phyloP scores from a whole-genome alignment of 2,888 invertebrate genomes.

The Caenorhabditis japonica region DNA sequence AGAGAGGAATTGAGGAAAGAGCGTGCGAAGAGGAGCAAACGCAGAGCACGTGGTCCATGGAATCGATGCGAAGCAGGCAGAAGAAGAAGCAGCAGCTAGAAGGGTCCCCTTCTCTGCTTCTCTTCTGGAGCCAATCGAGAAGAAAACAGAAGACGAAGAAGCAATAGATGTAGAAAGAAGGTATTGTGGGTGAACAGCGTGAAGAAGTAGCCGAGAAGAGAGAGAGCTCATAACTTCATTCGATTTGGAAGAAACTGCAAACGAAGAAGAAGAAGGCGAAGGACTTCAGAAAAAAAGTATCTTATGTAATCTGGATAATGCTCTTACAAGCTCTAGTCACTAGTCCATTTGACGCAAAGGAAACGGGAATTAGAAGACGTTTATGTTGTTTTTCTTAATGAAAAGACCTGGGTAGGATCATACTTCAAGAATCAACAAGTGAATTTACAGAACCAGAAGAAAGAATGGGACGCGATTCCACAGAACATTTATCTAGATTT shows the following conservation, averaged over 20 bases:
- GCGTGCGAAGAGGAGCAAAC: slow-evolving; percentile 17
- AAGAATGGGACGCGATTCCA: too few relatives aligned
- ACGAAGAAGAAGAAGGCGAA: slow-evolving; percentile 1
- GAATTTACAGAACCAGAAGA: too few relatives aligned
- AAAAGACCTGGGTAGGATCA: too few relatives aligned
- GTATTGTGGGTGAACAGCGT: not conserved
- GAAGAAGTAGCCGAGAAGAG: slow-evolving; percentile 10
- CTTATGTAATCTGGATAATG: slow-evolving; percentile 39
- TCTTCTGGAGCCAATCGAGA: slow-evolving; percentile 5
- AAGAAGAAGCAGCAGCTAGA: slow-evolving; percentile 28
- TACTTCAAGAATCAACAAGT: too few relatives aligned
- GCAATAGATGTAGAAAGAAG: slow-evolving; percentile 14
- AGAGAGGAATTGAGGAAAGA: slow-evolving; percentile 24
- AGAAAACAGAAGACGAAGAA: not conserved
- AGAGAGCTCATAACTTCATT: slow-evolving; percentile 10
- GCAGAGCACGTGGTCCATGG: slow-evolving; percentile 37
- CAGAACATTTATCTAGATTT: too few relatives aligned
- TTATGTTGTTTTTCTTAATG: not conserved
- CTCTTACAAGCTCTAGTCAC: slow-evolving; percentile 19
- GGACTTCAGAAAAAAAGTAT: slow-evolving; percentile 2
- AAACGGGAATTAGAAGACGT: slow-evolving; percentile 5
- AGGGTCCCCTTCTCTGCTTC: slow-evolving; percentile 46
- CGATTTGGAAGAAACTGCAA: not conserved
- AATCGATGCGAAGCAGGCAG: slow-evolving; percentile 44
- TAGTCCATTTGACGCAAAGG: slow-evolving; percentile 18